These are phyloP conservation scores for Rhinichthys klamathensis DNA, from an alignment of 2,113 vertebrate genomes.

Conservation along the genomic window DNA sequence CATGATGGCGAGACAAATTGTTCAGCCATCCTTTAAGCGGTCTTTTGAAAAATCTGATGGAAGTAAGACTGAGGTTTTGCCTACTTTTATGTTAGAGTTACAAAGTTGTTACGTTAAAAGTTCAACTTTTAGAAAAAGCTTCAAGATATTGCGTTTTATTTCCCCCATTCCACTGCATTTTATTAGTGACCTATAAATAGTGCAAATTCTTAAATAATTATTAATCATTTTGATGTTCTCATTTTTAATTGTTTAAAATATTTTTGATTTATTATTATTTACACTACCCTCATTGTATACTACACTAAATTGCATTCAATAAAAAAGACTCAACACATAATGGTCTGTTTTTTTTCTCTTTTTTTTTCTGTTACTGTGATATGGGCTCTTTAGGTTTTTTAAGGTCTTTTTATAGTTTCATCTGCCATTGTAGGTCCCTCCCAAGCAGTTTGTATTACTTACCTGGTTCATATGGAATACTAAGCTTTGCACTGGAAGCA, in stretches of 20 bases:
- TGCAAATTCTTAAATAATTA: not conserved
- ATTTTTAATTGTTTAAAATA: not conserved
- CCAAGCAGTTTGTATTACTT: not conserved
- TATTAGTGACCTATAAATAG: not conserved
- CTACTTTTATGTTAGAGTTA: not conserved
- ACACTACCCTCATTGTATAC: too few relatives aligned
- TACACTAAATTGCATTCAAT: not conserved
- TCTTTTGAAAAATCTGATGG: not conserved
- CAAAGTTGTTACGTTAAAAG: not conserved
- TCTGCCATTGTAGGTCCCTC: not conserved
- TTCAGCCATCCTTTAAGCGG: not conserved
- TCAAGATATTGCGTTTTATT: not conserved
- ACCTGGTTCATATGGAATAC: slow-evolving; percentile 1
- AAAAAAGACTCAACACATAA: not conserved
- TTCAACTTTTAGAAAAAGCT: not conserved
- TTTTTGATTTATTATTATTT: not conserved
- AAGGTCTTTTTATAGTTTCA: not conserved
- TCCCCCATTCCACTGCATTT: not conserved
- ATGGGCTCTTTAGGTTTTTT: not conserved
- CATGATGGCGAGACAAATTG: not conserved
- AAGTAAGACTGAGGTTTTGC: not conserved
- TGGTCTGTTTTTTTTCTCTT: not conserved
- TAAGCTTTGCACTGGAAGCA: slow-evolving; percentile 3
- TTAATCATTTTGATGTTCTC: not conserved
- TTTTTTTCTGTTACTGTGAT: not conserved